Evolutionary conservation across 2,113 vertebrate species (phyloP).

Genomic region (Dolichallabes microphthalmus): DNA sequence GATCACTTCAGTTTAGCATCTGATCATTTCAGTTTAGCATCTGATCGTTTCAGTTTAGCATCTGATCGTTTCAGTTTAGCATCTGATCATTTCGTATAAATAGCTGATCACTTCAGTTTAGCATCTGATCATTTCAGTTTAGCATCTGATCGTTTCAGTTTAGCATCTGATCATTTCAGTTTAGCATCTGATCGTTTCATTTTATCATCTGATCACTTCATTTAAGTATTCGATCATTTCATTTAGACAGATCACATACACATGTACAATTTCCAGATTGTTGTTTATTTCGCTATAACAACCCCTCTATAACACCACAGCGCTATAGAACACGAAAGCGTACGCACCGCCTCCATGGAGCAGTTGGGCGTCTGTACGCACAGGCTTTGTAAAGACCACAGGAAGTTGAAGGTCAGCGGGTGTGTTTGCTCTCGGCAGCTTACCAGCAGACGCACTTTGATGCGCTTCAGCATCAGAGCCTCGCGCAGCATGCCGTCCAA

Average conservation of each 20-base stretch:
- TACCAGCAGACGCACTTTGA: constrained; percentile 87
- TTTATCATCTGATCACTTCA: background rate
- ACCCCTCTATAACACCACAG: background rate
- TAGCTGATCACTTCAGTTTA: no score
- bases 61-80: no score
- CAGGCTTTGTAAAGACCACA: constrained; percentile 91
- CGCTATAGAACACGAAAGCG: background rate
- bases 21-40: background rate
- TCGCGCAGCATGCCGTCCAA: constrained; percentile 89
- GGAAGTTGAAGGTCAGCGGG: constrained; percentile 89
- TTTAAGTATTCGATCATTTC: background rate
- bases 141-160: background rate
- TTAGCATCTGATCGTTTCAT: background rate
- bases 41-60: background rate
- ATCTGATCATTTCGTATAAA: no score
- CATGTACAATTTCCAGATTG: background rate
- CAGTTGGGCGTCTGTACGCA: constrained; percentile 87
- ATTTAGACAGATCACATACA: background rate
- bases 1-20: no score
- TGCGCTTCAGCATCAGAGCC: constrained; percentile 83
- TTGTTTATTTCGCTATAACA: background rate
- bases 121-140: no score
- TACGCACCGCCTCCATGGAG: constrained; percentile 90
- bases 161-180: background rate
- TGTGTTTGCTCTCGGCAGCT: constrained; percentile 90